Base-by-base conservation (phyloP, 2,797 vertebrate species). In the Platyrinchus mystaceus region DNA sequence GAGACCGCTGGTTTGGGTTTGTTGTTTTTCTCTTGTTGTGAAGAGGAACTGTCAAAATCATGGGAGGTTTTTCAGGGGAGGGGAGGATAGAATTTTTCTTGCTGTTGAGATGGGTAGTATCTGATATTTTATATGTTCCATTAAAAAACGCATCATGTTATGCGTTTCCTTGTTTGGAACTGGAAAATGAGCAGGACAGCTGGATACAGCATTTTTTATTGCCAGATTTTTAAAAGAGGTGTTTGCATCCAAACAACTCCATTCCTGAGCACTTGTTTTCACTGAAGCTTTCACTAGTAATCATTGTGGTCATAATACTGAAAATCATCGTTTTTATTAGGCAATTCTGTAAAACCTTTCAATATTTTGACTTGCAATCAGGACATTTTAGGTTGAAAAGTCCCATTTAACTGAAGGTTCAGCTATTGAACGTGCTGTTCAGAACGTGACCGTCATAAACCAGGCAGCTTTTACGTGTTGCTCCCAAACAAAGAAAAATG, bases 401-500 rank as follows among this genome's bases (percentile, higher is more conserved):
- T 87, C 78, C 50, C 63, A 21, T 89, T 92, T 78, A 83, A 79
- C 59, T 49, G 10, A 47, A 59, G 76, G 64, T 77, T 92, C 32
- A 66, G 24, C 86, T 81, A 46, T 32, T 9, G 68, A 69, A 84
- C 4, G 21, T 85, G 84, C 78, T 39, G 56, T 77, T 83, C 14
- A 32, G 93, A 95, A 90, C n/a, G 32, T 82, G 75, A 60, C 39
- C 0, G 0, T 84, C 24, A 5, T 70, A 86, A 76, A 90, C 37
- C 84, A 84, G 80, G 52, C 68, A 39, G 86, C 84, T 91, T 90
- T 84, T 78, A 77, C 15, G 2, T 79, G 88, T 93, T 77, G 91
- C 86, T 96, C 56, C 79, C 89, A 94, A 93, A 96, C 93, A 96
- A 96, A 94, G 95, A 93, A 90, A 86, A 95, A 76, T 28, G 78